phyloP scores from a whole-genome alignment of 1,140 invertebrate species.

The Heliconius nattereri region DNA sequence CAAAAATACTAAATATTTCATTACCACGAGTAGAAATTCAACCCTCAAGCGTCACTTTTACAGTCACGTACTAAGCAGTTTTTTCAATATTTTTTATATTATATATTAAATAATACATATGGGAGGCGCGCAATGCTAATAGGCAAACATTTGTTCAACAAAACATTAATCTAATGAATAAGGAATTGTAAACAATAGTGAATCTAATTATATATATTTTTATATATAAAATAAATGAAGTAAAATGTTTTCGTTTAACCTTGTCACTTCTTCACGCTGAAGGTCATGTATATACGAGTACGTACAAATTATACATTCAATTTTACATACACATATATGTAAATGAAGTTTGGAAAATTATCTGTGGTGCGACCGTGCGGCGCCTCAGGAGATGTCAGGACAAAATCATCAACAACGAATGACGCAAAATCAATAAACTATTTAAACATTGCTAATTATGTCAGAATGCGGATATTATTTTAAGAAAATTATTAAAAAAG shows the following conservation, averaged over 20 bases:
- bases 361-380: slow-evolving; percentile 35
- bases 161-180: not conserved
- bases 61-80: too few species aligned
- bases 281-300: slow-evolving; percentile 8
- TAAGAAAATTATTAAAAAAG: not conserved
- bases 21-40: too few species aligned
- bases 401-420: not conserved
- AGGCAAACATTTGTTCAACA: not conserved
- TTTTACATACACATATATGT: slow-evolving; percentile 28
- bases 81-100: too few species aligned
- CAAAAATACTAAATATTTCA: too few species aligned
- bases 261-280: slow-evolving; percentile 31
- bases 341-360: slow-evolving; percentile 33
- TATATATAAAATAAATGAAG: not conserved
- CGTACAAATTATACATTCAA: slow-evolving; percentile 24
- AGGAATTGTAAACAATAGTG: not conserved
- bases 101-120: too few species aligned
- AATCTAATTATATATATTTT: not conserved
- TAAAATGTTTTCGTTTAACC: slow-evolving; percentile 15
- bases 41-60: too few species aligned
- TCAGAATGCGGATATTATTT: slow-evolving; percentile 8
- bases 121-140: too few species aligned
- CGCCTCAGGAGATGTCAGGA: slow-evolving; percentile 23
- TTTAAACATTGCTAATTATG: not conserved
- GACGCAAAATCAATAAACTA: slow-evolving; percentile 4